Percentiles rank a stretch among this genome's conserved stretches.
phyloP scores from a whole-genome alignment of 2,113 vertebrate genomes.

The Aythya baeri region DNA sequence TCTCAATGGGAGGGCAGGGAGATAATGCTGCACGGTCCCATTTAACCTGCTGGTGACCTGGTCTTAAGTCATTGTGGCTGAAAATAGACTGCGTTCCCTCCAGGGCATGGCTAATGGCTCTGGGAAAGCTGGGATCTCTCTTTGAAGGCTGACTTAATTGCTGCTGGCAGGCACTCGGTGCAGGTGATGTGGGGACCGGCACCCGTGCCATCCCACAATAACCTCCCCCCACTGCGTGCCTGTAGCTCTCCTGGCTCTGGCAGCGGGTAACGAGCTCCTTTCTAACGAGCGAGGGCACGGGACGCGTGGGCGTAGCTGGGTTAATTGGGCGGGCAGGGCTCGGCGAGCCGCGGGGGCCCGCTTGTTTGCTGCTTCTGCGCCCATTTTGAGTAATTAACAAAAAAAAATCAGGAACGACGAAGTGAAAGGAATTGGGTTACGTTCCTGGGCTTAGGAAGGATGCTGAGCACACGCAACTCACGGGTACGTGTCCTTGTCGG shows the following conservation, averaged over 20 bases:
- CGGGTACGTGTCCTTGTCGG: fast-evolving
- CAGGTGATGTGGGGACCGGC: slow-evolving; percentile 57
- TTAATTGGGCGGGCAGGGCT: background rate
- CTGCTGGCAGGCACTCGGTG: slow-evolving; percentile 46
- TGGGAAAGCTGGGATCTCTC: slow-evolving; percentile 56
- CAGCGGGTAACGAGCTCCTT: background rate
- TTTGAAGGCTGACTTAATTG: slow-evolving; percentile 69
- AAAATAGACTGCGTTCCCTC: slow-evolving; percentile 65
- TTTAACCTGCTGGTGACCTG: slow-evolving; percentile 74
- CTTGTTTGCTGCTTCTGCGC: background rate
- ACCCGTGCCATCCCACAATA: slow-evolving; percentile 24
- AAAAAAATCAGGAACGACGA: too few species aligned
- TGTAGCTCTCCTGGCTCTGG: background rate
- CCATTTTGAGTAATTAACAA: background rate
- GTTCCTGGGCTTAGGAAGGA: background rate
- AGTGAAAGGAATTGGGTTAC: background rate
- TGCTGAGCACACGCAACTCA: background rate
- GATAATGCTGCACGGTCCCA: slow-evolving; percentile 49
- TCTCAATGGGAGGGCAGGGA: slow-evolving; percentile 57
- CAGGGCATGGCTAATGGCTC: slow-evolving; percentile 61
- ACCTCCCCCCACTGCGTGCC: background rate
- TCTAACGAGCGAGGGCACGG: background rate
- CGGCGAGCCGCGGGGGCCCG: fast-evolving
- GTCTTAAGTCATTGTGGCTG: slow-evolving; percentile 69
- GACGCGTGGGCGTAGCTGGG: background rate